Evolutionary conservation across 92 coral and sea anemone species (phyloP), one percentile per base, ranked within the genome.

Genomic region (Pocillopora meandrina): DNA sequence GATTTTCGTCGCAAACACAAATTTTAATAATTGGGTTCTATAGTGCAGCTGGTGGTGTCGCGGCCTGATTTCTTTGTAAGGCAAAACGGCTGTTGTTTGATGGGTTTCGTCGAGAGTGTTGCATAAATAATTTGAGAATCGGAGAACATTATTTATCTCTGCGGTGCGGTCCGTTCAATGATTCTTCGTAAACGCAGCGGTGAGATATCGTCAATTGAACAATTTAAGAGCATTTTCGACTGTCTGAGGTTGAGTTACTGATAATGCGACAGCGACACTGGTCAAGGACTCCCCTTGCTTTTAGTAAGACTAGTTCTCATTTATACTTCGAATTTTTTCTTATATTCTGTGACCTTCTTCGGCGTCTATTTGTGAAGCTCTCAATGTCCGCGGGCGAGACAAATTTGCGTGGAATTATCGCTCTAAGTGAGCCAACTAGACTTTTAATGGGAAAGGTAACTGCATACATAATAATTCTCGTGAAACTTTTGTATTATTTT

Each of bases 1-100:
- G 56, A 73, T 42, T 73, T 62, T 35, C 61, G 9, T 16, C 15
- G 62, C 36, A 12, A 71, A 34, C 58, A 20, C 8, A 59, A 52
- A 34, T 49, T 70, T n/a, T 55, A 21, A 17, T 34, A 70, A 35
- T 16, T 71, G 47, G 59, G 11, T 59, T 34, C 36, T 47, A 56
- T 56, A 69, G 13, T 42, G 70, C 71, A 75, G 79, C 79, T 59
- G 73, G 67, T 59, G 73, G 67, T 56, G 57, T 35, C 67, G 33
- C 76, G n/a, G 16, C 12, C 70, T 49, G 20, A 18, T 19, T 33
- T 79, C 65, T 65, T 23, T 17, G 17, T 34, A 36, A 5, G 9
- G 83, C 21, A 79, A 55, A 33, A 74, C 17, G 52, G 66, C 66
- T 70, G 21, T 70, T 34, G 55, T 62, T 62, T 60, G 67, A 63